Evolutionary conservation across 2,888 invertebrate genomes (phyloP).

Genomic region (Athripsodes cinereus): DNA sequence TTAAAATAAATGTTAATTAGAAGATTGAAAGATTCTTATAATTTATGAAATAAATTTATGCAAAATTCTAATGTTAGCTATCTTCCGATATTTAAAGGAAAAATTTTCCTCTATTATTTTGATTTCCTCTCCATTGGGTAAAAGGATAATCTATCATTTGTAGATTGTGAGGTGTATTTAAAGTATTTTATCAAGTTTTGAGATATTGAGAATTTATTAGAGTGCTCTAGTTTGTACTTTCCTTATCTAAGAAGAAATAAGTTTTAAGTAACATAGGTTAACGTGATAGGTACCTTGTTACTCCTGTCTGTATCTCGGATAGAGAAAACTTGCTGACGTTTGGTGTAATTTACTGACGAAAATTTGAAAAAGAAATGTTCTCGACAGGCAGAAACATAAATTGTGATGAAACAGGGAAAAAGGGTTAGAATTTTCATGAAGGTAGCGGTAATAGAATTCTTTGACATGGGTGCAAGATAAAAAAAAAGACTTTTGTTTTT

Average conservation of each 20-base stretch:
- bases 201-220: too few species aligned
- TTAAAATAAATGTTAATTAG: background rate
- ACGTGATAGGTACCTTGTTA: background rate
- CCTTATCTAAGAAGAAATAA: background rate
- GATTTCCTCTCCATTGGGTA: too few species aligned
- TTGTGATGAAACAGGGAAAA: slow-evolving; percentile 1
- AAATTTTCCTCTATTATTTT: too few species aligned
- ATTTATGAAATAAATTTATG: background rate
- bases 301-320: background rate
- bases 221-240: too few species aligned
- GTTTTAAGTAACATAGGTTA: background rate
- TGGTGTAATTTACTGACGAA: slow-evolving; percentile 2
- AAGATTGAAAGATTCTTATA: background rate
- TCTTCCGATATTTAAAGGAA: too few species aligned
- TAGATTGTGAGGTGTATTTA: too few species aligned
- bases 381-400: slow-evolving; percentile 1
- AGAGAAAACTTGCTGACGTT: background rate
- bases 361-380: slow-evolving; percentile 1
- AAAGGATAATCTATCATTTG: too few species aligned
- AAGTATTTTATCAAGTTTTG: too few species aligned
- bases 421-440: background rate
- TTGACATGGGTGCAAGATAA: slow-evolving; percentile 2
- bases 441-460: background rate
- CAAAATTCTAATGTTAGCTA: too few species aligned
- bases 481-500: background rate